phyloP scores from a whole-genome alignment of 2,797 vertebrate genomes.

The Carduelis carduelis region DNA sequence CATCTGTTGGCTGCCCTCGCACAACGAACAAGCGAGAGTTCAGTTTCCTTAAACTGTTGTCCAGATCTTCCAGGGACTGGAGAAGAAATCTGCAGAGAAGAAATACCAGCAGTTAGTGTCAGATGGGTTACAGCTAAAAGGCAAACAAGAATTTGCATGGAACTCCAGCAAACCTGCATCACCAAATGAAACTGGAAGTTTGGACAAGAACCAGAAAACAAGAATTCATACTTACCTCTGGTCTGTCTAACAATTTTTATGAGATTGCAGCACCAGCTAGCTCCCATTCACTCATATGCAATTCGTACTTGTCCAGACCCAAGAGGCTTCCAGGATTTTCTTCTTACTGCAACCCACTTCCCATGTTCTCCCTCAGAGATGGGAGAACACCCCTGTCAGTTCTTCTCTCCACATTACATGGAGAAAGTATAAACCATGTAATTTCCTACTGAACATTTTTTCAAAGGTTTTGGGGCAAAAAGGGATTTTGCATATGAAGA shows the following conservation, averaged over 20 bases:
- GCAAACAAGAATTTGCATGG: neutral
- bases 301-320: neutral
- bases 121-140: neutral
- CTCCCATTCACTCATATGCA: neutral
- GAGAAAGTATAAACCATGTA: neutral
- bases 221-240: neutral
- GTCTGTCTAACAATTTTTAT: neutral
- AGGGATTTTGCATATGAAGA: neutral
- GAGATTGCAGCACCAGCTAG: neutral
- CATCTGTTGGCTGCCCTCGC: conserved; percentile 90
- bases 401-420: neutral
- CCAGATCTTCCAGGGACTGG: conserved; percentile 92
- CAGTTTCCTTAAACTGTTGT: conserved; percentile 89
- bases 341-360: neutral
- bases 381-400: neutral
- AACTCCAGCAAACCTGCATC: neutral
- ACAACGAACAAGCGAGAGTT: conserved; percentile 92
- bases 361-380: neutral
- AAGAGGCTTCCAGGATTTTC: neutral
- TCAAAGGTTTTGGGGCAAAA: neutral
- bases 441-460: neutral
- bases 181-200: neutral
- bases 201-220: neutral
- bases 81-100: conserved; percentile 84
- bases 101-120: neutral